phyloP scores from a whole-genome alignment of 1,140 invertebrate species.

The Drosophila lowei region DNA sequence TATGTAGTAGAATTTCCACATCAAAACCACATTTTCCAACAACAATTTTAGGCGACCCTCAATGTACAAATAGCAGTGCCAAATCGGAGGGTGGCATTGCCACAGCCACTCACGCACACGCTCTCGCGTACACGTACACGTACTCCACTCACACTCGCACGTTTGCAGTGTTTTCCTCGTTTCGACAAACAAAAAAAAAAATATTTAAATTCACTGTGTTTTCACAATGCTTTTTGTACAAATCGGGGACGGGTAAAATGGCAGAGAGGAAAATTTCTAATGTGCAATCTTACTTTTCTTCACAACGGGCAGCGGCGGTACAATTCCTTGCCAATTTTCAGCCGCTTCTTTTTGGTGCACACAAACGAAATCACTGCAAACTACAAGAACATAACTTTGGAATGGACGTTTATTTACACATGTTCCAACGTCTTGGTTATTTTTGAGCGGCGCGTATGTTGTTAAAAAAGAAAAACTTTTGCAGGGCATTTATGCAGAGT shows the following conservation, averaged over 20 bases:
- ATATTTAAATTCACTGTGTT: not conserved
- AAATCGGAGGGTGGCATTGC: conserved; percentile 73
- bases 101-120: conserved; percentile 53
- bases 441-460: conserved; percentile 48
- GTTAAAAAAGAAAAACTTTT: conserved; percentile 52
- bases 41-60: conserved; percentile 51
- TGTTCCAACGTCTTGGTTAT: conserved; percentile 33
- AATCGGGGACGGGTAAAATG: not conserved
- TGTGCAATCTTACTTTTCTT: conserved; percentile 44
- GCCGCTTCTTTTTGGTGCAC: conserved; percentile 25
- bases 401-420: conserved; percentile 36
- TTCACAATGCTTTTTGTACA: conserved; percentile 1
- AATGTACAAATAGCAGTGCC: conserved; percentile 56
- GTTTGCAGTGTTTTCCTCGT: conserved; percentile 28
- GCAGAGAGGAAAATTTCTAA: conserved; percentile 7
- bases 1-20: not conserved
- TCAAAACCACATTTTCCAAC: conserved; percentile 1
- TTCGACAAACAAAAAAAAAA: conserved; percentile 22
- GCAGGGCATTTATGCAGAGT: conserved; percentile 61
- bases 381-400: conserved; percentile 9
- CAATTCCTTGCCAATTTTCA: conserved; percentile 39
- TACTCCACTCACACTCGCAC: conserved; percentile 22
- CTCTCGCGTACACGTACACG: conserved; percentile 13
- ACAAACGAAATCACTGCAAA: conserved; percentile 19
- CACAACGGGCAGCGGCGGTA: conserved; percentile 34